Evolutionary conservation across 2,113 vertebrate species (phyloP), one percentile per base, ranked within the genome.

Genomic region (Australoheros scitulus): DNA sequence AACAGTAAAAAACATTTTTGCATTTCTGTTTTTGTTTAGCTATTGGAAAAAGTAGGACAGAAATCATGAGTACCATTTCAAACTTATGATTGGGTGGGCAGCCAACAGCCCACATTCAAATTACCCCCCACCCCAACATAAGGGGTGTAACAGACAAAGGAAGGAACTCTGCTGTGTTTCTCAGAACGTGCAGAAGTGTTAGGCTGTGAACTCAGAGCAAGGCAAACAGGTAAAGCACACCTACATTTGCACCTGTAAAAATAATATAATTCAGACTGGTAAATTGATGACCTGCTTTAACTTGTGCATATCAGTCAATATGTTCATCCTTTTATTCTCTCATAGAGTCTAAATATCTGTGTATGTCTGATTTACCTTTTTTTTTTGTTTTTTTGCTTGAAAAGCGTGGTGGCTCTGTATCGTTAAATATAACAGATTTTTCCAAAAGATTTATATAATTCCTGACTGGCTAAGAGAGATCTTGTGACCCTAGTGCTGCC

Each of bases 351-450:
- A 65, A 65, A 0, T 50, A 4, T 50, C 15, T 2, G 47, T 43
- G 6, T 34, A 34, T 34, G 34, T 34, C 6, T 34, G 34, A 34
- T 6, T 34, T 34, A 34, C 6, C 6, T 34, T 38, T 38, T 36
- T 36, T 8, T 38, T 8, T 38, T 2, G 8, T 36, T 9, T 36
- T 9, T 38, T 38, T 38, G 36, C 36, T 38, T 38, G 36, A 38
- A 38, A 38, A 38, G 36, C 2, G 2, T 38, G 36, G 7, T 38
- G 2, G 6, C 34, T 34, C 34, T 34, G 9, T 38, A 38, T 43
- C 13, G 0, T 24, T 65, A 38, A 0, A 24, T 65, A 0, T 0
- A 65, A n/a, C 63, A 0, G 2, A 0, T 65, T 65, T 65, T 43
- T 65, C 1, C 63, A 0, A 2, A 36, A 7, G 2, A 34, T 34